Evolutionary conservation across 2,113 vertebrate species (phyloP).

Genomic region (human): GRCh38 chr3:25875001-25875500

Average conservation of each 20-base stretch:
- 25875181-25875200: neutral
- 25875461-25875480: neutral
- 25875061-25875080: neutral
- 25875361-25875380: neutral
- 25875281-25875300: neutral
- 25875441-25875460: neutral
- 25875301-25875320: neutral
- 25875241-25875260: neutral
- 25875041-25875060: neutral
- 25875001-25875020: neutral
- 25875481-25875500: neutral
- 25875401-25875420: neutral
- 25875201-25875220: neutral
- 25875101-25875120: neutral
- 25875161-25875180: neutral
- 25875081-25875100: neutral
- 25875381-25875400: neutral
- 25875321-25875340: conserved; percentile 47
- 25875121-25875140: neutral
- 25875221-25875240: neutral
- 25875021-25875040: neutral
- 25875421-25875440: neutral
- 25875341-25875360: conserved; percentile 1
- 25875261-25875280: conserved; percentile 21
- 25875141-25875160: neutral